Conservation (phyloP, 2,888 invertebrate genomes). For the Zhengitettix transpicula region DNA sequence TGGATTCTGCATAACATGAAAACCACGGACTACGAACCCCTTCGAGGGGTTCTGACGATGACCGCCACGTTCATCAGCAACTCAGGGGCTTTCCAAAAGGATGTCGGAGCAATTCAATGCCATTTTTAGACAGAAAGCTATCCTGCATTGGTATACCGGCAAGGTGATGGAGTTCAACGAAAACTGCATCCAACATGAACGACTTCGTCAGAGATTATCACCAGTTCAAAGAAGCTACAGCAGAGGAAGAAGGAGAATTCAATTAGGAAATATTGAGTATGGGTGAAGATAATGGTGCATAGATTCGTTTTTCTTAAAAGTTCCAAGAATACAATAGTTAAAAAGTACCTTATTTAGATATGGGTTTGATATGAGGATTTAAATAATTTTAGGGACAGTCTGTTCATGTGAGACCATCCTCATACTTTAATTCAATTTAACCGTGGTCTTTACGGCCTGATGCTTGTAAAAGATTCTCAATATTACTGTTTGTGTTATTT, state of each 20-base stretch:
- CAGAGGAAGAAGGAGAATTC: slow-evolving; percentile 13
- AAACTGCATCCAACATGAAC: slow-evolving; percentile 91
- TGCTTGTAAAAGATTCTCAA: too few species aligned
- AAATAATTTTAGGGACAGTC: too few species aligned
- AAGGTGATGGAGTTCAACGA: slow-evolving; percentile 83
- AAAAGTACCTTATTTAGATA: too few species aligned
- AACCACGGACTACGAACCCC: slow-evolving; percentile 70
- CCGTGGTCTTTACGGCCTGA: too few species aligned
- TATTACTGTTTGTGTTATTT: too few species aligned
- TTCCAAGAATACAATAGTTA: slow-evolving; percentile 28
- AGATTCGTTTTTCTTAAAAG: slow-evolving; percentile 65
- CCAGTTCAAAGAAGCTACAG: slow-evolving; percentile 59
- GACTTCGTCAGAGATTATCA: slow-evolving; percentile 87
- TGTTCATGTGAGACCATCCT: too few species aligned
- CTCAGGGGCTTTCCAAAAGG: slow-evolving; percentile 77
- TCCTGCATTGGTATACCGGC: slow-evolving; percentile 79
- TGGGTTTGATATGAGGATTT: too few species aligned
- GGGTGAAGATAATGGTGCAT: slow-evolving; percentile 11
- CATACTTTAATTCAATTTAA: too few species aligned
- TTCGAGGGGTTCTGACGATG: slow-evolving; percentile 49
- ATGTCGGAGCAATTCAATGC: slow-evolving; percentile 79
- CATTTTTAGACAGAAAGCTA: slow-evolving; percentile 54
- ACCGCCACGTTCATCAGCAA: slow-evolving; percentile 79
- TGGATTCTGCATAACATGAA: slow-evolving; percentile 73
- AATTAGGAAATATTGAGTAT: slow-evolving; percentile 13